Evolutionary conservation across 2,113 vertebrate species (phyloP).

Genomic region (sheep (Ovis aries)): DNA sequence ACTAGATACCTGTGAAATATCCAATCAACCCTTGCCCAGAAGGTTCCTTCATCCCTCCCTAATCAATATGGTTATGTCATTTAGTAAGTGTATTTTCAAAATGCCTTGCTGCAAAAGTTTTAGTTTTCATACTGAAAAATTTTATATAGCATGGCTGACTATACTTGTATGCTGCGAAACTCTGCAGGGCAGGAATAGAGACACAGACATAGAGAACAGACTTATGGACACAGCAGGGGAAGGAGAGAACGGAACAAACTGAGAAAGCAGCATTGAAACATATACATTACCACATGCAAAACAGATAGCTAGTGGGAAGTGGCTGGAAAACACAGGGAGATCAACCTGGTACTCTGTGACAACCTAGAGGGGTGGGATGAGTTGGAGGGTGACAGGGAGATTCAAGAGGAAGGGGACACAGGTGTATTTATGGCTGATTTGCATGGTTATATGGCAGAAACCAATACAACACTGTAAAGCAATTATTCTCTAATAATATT

Average conservation of each 20-base stretch:
- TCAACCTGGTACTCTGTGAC: not conserved
- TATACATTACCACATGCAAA: not conserved
- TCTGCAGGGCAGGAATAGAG: not conserved
- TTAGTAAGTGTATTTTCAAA: not conserved
- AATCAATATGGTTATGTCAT: not conserved
- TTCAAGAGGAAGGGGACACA: not conserved
- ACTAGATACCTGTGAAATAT: not conserved
- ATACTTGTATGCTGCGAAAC: not conserved
- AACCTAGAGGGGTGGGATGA: not conserved
- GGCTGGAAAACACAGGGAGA: not conserved
- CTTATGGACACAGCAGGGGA: not conserved
- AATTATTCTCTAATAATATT: not conserved
- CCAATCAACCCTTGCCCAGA: not conserved
- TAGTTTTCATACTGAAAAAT: not conserved
- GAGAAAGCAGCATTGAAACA: not conserved
- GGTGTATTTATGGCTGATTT: not conserved
- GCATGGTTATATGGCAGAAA: not conserved
- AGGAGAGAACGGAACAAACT: not conserved
- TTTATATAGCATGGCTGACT: not conserved
- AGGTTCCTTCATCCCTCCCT: not conserved
- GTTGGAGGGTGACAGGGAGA: not conserved
- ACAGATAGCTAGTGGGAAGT: not conserved
- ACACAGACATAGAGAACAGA: not conserved
- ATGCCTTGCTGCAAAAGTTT: not conserved
- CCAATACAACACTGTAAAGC: not conserved